Percentiles rank a stretch among this genome's conserved stretches.
Conservation (phyloP, 2,113 vertebrate genomes). For the Pomatostomus ruficeps region DNA sequence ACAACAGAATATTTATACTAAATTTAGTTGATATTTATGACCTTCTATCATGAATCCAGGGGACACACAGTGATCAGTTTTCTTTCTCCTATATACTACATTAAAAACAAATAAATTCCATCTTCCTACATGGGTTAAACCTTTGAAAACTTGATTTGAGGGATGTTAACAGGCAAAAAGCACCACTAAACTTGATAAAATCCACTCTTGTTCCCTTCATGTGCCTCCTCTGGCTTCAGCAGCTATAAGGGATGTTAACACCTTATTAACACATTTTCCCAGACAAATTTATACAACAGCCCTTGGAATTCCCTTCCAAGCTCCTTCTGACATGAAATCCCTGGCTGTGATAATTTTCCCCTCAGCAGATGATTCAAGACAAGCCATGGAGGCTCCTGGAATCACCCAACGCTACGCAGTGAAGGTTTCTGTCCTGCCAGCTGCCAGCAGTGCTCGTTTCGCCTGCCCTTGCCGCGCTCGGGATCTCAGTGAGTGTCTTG, state of each 20-base stretch:
- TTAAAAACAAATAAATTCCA: background rate
- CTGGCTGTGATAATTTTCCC: background rate
- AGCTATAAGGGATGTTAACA: background rate
- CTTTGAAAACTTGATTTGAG: background rate
- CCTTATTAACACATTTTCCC: background rate
- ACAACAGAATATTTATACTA: background rate
- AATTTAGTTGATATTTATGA: background rate
- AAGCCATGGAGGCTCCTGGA: background rate
- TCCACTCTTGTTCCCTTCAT: background rate
- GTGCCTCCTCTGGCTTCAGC: background rate
- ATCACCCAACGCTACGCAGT: background rate
- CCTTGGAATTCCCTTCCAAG: background rate
- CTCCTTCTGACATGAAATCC: background rate
- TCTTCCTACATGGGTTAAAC: background rate
- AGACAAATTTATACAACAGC: background rate
- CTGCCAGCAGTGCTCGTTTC: background rate
- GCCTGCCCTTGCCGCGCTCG: background rate
- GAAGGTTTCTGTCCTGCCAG: background rate
- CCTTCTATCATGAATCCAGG: rapidly evolving
- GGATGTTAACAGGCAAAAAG: background rate
- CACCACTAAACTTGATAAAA: background rate
- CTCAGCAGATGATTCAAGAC: background rate
- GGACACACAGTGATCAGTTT: background rate
- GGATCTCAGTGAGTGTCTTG: background rate
- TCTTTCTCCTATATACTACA: background rate